Base-by-base conservation (phyloP, 2,113 vertebrate genomes). In the Candoia aspera region DNA sequence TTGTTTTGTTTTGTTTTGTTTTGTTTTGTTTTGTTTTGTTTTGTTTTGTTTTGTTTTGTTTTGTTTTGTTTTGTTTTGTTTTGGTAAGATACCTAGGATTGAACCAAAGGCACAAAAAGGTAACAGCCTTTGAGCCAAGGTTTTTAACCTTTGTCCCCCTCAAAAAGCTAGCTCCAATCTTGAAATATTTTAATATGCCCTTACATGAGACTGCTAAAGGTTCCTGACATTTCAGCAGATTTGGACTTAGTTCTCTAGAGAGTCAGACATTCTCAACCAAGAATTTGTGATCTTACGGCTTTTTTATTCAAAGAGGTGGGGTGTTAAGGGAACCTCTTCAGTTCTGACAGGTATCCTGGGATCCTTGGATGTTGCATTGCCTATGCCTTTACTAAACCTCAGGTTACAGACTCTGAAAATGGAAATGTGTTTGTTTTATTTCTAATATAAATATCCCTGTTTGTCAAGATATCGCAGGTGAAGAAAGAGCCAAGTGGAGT, bases 401-500 rank as follows among this genome's bases (percentile, higher is more conserved):
- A 68, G 29, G 11, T 68, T 68, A n/a, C 62, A 64, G 62, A 13
- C 62, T 64, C 26, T 64, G 26, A n/a, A 87, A 15, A 60, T 62
- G 59, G 49, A 62, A 62, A 8, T 17, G 23, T 62, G 59, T 24
- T 3, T 49, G 37, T 42, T 88, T 46, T 42, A 29, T 24, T 13
- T 87, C 85, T 88, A 23, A 42, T 19, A 15, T 90, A 23, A 24
- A 42, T 57, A 24, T 13, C 57, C 46, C 42, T 33, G 29, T 13
- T 29, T 62, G 58, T 33, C 6, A 19, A 62, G 17, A 54, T 88
- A 54, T 89, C 93, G 46, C 13, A 85, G 64, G 64, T 42, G 90
- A 95, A 92, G 91, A 93, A 95, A 92, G 91, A 91, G 86, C 84
- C 19, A 49, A 90, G 89, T 86, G 90, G 95, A 92, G 91, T 89